phyloP scores from a whole-genome alignment of 2,797 vertebrate genomes.

The Cynopterus sphinx region DNA sequence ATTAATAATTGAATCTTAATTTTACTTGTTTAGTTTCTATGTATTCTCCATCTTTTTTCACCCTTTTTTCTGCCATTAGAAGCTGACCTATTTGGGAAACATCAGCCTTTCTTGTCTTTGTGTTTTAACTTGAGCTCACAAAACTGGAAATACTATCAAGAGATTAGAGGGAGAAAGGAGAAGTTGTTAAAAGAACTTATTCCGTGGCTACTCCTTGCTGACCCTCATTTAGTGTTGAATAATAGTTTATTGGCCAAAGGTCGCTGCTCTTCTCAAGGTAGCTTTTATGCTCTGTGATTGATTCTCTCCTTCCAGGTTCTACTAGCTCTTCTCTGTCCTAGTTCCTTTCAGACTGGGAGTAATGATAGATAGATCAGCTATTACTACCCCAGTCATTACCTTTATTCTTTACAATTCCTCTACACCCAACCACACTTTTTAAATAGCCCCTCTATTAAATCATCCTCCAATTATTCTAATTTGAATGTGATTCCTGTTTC shows the following conservation, averaged over 20 bases:
- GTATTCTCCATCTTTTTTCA: not conserved
- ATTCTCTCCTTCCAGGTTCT: not conserved
- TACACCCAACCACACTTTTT: not conserved
- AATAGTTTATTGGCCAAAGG: not conserved
- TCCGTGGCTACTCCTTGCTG: not conserved
- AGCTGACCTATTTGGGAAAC: not conserved
- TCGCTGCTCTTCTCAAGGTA: not conserved
- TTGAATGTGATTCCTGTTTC: not conserved
- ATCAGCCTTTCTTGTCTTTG: not conserved
- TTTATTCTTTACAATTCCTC: not conserved
- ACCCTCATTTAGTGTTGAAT: not conserved
- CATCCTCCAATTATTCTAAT: not conserved
- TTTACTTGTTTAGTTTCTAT: not conserved
- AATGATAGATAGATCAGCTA: not conserved
- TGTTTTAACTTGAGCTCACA: not conserved
- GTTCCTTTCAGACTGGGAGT: not conserved
- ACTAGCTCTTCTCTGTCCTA: not conserved
- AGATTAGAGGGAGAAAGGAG: not conserved
- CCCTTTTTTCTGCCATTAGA: not conserved
- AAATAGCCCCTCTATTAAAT: not conserved
- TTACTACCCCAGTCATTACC: not conserved
- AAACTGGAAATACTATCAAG: not conserved
- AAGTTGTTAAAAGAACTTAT: not conserved
- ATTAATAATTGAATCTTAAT: not conserved
- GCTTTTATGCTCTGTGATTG: not conserved